Evolutionary conservation across 2,113 vertebrate genomes (phyloP), one percentile per base, ranked within the genome.

Genomic region (Aspidoscelis tigris): DNA sequence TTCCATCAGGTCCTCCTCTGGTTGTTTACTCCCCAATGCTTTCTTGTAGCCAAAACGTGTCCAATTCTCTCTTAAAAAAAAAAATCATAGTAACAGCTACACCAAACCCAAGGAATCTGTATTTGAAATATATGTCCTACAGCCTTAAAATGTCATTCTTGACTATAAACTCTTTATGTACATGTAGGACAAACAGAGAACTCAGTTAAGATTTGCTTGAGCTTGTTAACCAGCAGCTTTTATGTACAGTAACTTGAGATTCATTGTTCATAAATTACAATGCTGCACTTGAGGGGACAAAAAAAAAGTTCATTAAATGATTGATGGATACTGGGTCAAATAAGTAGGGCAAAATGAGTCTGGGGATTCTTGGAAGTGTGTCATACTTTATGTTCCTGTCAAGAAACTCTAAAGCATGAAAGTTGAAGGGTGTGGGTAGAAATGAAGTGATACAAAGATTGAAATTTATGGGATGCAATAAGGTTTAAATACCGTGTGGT

Each of bases 191-290:
- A 70, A 88, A 91, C 81, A 88, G 79, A 91, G 79, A 65, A 66
- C 58, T 85, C 87, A 84, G 11, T 26, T 78, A 58, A 89, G 66
- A 81, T 91, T 76, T 79, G 2, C 39, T 88, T 89, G 88, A 10
- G 71, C 47, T 86, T 82, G 66, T 89, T 91, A 92, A 80, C 72
- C 81, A 89, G 80, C 26, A 87, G 18, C 22, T 91, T 85, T 83
- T 91, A 78, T 78, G 16, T 44, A 43, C 2, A 3, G 5, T 33
- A 89, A 55, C 87, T 73, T 53, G 16, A 90, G 79, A 83, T 78
- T 87, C 26, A 58, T 86, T 89, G 61, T 86, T 69, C 61, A 76
- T 69, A 75, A 81, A 81, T 0, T 74, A 8, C 82, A 33, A 22
- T 89, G 79, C 73, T 82, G 43, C 74, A 86, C 43, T 22, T 22